Evolutionary conservation across 2,113 vertebrate genomes (phyloP).

Genomic region (Choloepus hoffmanni): DNA sequence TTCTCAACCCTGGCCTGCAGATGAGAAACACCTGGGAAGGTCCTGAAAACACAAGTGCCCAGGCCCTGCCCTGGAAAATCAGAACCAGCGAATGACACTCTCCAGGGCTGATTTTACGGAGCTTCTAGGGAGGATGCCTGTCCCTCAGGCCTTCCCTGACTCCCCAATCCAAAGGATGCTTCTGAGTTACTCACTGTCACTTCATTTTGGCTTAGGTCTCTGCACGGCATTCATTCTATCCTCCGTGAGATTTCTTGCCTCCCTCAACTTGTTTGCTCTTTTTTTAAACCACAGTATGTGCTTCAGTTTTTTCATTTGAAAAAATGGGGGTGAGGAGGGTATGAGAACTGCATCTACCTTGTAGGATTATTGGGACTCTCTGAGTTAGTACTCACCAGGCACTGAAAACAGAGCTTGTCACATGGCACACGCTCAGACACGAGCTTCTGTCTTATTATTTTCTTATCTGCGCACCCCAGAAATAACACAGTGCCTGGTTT

Average conservation of each 20-base stretch:
- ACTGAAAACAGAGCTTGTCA: neutral
- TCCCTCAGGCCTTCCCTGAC: too few relatives aligned
- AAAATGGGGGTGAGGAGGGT: neutral
- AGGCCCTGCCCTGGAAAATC: neutral
- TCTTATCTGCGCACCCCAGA: neutral
- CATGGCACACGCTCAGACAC: neutral
- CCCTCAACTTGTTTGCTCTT: neutral
- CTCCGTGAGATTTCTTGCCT: neutral
- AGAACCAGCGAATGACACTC: neutral
- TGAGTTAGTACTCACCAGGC: neutral
- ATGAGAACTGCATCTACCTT: neutral
- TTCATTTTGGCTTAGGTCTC: neutral
- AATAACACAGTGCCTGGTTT: neutral
- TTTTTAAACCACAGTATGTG: neutral
- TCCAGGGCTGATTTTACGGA: neutral
- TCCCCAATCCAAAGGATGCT: neutral
- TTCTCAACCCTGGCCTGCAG: neutral
- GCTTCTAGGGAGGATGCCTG: neutral
- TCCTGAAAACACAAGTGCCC: neutral
- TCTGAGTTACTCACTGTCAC: accelerated
- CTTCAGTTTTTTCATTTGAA: neutral
- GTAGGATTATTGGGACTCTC: neutral
- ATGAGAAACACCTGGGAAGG: neutral
- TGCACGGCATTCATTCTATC: neutral
- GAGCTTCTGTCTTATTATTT: neutral